A percentile compares a stretch with the other conserved stretches of the same genome.
These are phyloP conservation scores for Raillietiella orientalis DNA, from an alignment of 2,888 invertebrate species.

Conservation along the genomic window DNA sequence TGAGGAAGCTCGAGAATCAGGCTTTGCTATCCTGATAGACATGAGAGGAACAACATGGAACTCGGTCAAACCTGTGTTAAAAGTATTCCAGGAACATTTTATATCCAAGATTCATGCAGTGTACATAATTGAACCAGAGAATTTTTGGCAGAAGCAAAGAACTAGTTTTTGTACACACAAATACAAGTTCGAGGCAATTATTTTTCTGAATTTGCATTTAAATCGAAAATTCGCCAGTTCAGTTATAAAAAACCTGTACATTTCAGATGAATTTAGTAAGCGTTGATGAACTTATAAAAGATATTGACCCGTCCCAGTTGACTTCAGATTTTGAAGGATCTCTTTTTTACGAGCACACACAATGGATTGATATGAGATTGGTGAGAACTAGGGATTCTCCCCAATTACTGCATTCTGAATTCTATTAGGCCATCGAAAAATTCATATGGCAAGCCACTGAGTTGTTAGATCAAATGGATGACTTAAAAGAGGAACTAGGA, in stretches of 20 bases:
- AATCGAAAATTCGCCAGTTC: not conserved
- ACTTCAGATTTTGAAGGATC: conserved; percentile 79
- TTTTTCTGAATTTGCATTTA: conserved; percentile 7
- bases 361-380: conserved; percentile 82
- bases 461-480: conserved; percentile 62
- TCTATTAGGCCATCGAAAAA: conserved; percentile 47
- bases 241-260: conserved; percentile 6
- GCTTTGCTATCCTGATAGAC: conserved; percentile 86
- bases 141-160: conserved; percentile 98
- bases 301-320: conserved; percentile 68
- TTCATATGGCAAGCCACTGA: conserved; percentile 88
- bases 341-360: conserved; percentile 74
- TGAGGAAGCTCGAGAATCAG: conserved; percentile 49
- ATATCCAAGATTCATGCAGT: conserved; percentile 59
- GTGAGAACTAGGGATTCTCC: conserved; percentile 11
- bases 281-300: conserved; percentile 68
- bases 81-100: conserved; percentile 86
- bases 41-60: conserved; percentile 92
- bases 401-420: not conserved
- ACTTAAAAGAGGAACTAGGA: conserved; percentile 66
- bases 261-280: conserved; percentile 82
- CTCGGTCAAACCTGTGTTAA: conserved; percentile 84
- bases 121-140: conserved; percentile 91
- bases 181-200: conserved; percentile 81
- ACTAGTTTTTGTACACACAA: conserved; percentile 88